Evolutionary conservation across 2,888 invertebrate species (phyloP).

Genomic region (Leptopilina drosophilae): DNA sequence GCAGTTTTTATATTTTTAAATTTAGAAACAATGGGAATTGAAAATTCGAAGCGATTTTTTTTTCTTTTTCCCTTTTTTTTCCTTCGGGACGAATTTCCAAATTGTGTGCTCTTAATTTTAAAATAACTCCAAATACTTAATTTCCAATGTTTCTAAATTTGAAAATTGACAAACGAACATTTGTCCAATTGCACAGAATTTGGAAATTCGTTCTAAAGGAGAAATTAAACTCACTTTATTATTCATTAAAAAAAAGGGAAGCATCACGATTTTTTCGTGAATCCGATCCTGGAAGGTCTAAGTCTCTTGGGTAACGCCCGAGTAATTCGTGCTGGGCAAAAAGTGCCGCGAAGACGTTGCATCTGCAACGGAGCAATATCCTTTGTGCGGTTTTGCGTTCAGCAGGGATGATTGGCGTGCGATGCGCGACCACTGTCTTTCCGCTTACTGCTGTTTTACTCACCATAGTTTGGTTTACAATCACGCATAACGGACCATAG

Average conservation of each 20-base stretch:
- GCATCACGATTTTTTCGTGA: conserved; percentile 15
- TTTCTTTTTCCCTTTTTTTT: no score
- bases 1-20: no score
- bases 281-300: conserved; percentile 29
- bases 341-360: conserved; percentile 52
- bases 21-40: no score
- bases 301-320: conserved; percentile 52
- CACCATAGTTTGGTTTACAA: conserved; percentile 47
- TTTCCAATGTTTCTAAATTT: no score
- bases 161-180: no score
- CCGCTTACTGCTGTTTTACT: conserved; percentile 56
- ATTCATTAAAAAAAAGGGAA: neutral
- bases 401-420: conserved; percentile 59
- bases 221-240: no score
- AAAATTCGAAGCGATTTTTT: no score
- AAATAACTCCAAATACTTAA: no score
- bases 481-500: conserved; percentile 45
- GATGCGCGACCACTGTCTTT: conserved; percentile 60
- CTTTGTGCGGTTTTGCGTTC: conserved; percentile 64
- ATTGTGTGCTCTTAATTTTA: no score
- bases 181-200: no score
- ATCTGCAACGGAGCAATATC: conserved; percentile 60
- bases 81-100: no score
- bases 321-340: conserved; percentile 53
- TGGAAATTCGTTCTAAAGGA: no score